Conservation (phyloP, 2,797 vertebrate genomes). For the Micromesistius poutassou region DNA sequence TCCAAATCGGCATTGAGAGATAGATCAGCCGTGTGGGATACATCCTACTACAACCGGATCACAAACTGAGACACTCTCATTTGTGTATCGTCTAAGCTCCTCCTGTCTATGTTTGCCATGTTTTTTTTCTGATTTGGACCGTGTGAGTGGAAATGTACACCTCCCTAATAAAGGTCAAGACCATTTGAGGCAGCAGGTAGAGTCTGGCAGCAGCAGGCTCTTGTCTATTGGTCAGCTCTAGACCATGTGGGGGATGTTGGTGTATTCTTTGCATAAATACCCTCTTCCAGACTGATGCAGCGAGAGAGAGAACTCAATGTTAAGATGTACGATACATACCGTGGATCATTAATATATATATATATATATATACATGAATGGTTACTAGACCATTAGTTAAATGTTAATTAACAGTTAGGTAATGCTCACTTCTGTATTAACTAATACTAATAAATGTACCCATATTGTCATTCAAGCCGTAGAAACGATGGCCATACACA, state of each 20-base stretch:
- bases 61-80: background rate
- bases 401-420: too few relatives aligned
- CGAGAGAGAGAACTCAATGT: background rate
- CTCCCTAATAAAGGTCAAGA: slow-evolving; percentile 1
- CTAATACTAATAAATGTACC: too few relatives aligned
- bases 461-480: background rate
- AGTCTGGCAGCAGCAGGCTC: background rate
- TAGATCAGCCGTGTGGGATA: background rate
- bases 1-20: background rate
- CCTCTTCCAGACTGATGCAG: background rate
- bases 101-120: background rate
- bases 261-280: background rate
- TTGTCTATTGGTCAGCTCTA: background rate
- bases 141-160: background rate
- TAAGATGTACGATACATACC: background rate
- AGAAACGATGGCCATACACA: too few relatives aligned
- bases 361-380: too few relatives aligned
- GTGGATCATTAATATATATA: background rate
- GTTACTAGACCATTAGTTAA: too few relatives aligned
- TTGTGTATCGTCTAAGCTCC: background rate
- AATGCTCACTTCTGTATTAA: too few relatives aligned
- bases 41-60: background rate
- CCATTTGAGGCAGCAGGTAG: background rate
- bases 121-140: background rate
- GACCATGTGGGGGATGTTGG: background rate